phyloP scores from a whole-genome alignment of 2,797 vertebrate genomes.

The Macroramphosus scolopax region DNA sequence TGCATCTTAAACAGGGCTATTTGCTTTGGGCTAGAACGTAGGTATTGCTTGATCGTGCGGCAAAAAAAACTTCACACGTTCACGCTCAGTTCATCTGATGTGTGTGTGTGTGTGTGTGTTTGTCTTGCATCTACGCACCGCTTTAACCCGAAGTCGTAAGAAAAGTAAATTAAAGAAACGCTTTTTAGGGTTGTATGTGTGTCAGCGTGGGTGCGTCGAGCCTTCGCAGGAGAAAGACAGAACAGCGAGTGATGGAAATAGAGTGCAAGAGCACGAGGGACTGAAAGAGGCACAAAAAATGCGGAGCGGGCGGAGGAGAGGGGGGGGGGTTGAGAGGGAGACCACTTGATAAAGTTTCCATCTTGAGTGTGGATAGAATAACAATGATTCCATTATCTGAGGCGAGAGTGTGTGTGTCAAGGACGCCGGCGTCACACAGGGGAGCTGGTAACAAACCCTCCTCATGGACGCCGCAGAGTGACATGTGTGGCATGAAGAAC shows the following conservation, averaged over 20 bases:
- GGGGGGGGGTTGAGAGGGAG: constrained; percentile 32
- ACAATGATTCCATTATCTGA: constrained; percentile 43
- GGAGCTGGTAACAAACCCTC: constrained; percentile 21
- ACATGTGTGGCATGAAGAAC: constrained; percentile 14
- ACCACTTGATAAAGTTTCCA: constrained; percentile 59
- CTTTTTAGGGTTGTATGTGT: background rate
- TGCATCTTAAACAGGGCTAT: constrained; percentile 73
- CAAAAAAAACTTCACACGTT: constrained; percentile 23
- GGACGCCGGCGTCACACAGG: constrained; percentile 28
- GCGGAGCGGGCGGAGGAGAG: no score
- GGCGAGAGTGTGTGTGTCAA: constrained; percentile 36
- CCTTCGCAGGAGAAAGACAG: constrained; percentile 4
- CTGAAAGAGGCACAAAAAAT: constrained; percentile 29
- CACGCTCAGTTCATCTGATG: constrained; percentile 1
- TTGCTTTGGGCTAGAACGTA: constrained; percentile 54
- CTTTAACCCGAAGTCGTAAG: constrained; percentile 16
- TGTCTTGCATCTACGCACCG: constrained; percentile 23
- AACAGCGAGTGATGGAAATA: constrained; percentile 19
- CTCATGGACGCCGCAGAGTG: background rate
- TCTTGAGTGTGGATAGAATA: constrained; percentile 51
- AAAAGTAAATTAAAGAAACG: constrained; percentile 21
- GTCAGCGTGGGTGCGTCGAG: background rate
- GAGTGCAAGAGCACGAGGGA: constrained; percentile 22
- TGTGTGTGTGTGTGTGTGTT: no score
- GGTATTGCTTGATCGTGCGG: constrained; percentile 50